Evolutionary conservation across 2,113 vertebrate genomes (phyloP), one percentile per base, ranked within the genome.

Genomic region (Pitta sordida): DNA sequence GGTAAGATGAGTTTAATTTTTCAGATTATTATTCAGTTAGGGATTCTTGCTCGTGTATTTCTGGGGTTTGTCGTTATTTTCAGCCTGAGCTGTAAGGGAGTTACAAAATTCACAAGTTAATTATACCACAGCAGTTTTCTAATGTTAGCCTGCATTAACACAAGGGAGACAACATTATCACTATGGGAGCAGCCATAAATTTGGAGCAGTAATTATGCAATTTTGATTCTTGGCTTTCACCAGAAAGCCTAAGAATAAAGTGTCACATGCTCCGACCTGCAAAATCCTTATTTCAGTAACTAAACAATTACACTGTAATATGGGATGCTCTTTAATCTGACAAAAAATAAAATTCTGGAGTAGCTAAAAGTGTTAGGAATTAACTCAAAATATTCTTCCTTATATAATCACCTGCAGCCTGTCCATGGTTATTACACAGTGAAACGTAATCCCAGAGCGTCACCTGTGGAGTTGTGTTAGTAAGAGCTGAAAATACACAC

Each of bases 201-300:
- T 83, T 88, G 67, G 76, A 89, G 75, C 75, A 88, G 88, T 89
- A 93, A 91, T 92, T 95, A 90, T 48, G 56, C 55, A 94, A 17
- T 92, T 96, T 95, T 65, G 46, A 75, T 93, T 83, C 77, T 89
- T 89, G n/a, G 27, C 86, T 89, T 87, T 88, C 89, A 90, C 49
- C 68, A 86, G 67, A 77, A 77, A 41, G 30, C 60, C 70, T 69
- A 73, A 86, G 63, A 83, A 88, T 90, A 90, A 93, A 88, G 16
- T 76, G 34, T 91, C 49, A 49, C 41, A 32, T 64, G 30, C 67
- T 80, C 56, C 64, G 74, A 78, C 52, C 85, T 86, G 32, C 12
- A 70, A 55, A 86, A 82, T 78, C 29, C 36, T 76, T 90, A 34
- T 76, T 96, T 88, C n/a, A 49, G 34, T 77, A 73, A 53, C 53